phyloP scores from a whole-genome alignment of 2,113 vertebrate species.

The Poeciliopsis turrubarensis region DNA sequence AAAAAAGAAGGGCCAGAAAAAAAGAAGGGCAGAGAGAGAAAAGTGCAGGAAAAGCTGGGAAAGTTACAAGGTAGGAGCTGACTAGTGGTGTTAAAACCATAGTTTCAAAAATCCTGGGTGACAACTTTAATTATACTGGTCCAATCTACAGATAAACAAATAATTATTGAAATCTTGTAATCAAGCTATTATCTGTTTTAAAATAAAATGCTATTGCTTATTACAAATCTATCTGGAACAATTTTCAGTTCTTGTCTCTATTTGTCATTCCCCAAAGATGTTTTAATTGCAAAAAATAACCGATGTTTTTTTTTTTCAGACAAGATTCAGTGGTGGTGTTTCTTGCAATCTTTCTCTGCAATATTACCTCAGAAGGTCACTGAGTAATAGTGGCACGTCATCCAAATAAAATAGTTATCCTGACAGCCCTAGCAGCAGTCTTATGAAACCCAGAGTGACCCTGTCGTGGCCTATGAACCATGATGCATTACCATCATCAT shows the following conservation, averaged over 20 bases:
- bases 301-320: background rate
- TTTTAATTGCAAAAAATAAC: background rate
- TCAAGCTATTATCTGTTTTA: background rate
- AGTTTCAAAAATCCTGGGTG: too few relatives aligned
- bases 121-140: too few relatives aligned
- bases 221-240: background rate
- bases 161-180: too few relatives aligned
- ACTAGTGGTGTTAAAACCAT: too few relatives aligned
- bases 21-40: too few relatives aligned
- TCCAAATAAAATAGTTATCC: background rate
- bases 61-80: too few relatives aligned
- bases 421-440: slow-evolving; percentile 5
- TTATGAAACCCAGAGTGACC: slow-evolving; percentile 54
- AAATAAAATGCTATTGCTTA: background rate
- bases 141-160: too few relatives aligned
- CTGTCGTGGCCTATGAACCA: slow-evolving; percentile 59
- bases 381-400: background rate
- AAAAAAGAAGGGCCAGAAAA: too few relatives aligned
- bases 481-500: slow-evolving; percentile 67
- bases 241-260: background rate
- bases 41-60: too few relatives aligned
- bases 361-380: background rate
- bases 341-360: background rate
- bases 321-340: background rate
- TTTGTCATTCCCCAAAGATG: background rate